Evolutionary conservation across 2,113 vertebrate genomes (phyloP), one percentile per base, ranked within the genome.

Genomic region (Mixornis gularis): DNA sequence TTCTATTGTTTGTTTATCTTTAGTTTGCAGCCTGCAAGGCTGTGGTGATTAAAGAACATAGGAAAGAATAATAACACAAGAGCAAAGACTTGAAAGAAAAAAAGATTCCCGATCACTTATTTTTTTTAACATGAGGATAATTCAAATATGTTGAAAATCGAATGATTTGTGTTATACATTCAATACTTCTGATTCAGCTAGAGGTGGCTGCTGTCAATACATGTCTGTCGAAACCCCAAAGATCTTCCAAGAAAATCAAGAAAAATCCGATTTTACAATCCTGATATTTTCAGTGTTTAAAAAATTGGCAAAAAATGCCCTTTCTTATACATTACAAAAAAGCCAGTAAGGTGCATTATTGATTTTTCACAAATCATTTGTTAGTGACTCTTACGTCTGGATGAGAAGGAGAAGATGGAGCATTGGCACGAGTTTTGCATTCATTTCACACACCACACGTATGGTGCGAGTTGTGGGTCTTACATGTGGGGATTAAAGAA

Each of bases 181-280:
- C 80, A 87, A 82, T 93, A 87, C 41, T 87, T 93, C 76, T 10
- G 34, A 91, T 93, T 92, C 87, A 89, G 32, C 69, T 70, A 41
- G 74, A 89, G 59, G 81, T 77, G 66, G 55, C 40, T 91, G 55
- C 63, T 91, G 89, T 93, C 94, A 91, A 96, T 92, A 82, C 19
- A 3, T 48, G 85, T 63, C 74, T 66, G 64, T 85, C 3, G 3
- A 94, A 92, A 93, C 43, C 43, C 43, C 73, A 79, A 92, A 92
- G 78, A 92, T 94, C 79, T 87, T 79, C 64, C 49, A 87, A 59
- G 66, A 92, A 91, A 89, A 94, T 85, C 81, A 73, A 91, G 92
- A 82, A 85, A 89, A 92, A 93, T 79, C 79, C 79, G 20, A 78
- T 94, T 93, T 94, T 82, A 92, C 43, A 85, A 79, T 93, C 70